Evolutionary conservation across 2,888 invertebrate genomes (phyloP).

Genomic region (Brenthis hecate): DNA sequence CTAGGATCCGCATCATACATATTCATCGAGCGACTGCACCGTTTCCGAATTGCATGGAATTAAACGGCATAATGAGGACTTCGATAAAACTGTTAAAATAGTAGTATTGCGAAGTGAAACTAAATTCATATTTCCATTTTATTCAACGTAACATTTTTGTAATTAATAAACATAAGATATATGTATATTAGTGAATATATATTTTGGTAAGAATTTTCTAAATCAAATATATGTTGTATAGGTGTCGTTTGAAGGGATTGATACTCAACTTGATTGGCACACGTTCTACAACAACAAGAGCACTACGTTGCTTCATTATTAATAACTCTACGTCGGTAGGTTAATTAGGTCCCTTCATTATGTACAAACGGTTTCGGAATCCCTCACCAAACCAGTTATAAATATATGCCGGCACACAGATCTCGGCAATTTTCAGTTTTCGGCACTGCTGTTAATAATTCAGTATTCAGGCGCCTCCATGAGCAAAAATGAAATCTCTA

Average conservation of each 20-base stretch:
- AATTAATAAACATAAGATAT: too few relatives aligned
- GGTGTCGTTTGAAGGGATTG: not conserved
- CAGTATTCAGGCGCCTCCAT: constrained; percentile 55
- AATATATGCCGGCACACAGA: constrained; percentile 63
- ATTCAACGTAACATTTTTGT: not conserved
- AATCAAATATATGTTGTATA: too few relatives aligned
- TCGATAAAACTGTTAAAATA: constrained; percentile 30
- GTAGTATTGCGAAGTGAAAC: constrained; percentile 13
- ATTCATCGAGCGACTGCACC: constrained; percentile 40
- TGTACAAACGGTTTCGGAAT: constrained; percentile 73
- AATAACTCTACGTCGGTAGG: constrained; percentile 55
- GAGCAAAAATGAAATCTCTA: constrained; percentile 79
- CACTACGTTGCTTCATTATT: constrained; percentile 43
- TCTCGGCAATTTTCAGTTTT: constrained; percentile 79
- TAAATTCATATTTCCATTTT: constrained; percentile 9
- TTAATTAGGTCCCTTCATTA: constrained; percentile 79
- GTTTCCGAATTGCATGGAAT: constrained; percentile 35
- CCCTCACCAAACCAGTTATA: constrained; percentile 75
- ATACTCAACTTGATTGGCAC: not conserved
- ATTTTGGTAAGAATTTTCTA: too few relatives aligned
- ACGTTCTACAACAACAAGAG: constrained; percentile 6
- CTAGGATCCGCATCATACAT: constrained; percentile 38
- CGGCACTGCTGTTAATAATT: constrained; percentile 69
- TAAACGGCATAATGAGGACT: constrained; percentile 32
- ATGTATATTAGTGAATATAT: too few relatives aligned